phyloP scores from a whole-genome alignment of 2,797 vertebrate genomes.

The Streptopelia turtur region DNA sequence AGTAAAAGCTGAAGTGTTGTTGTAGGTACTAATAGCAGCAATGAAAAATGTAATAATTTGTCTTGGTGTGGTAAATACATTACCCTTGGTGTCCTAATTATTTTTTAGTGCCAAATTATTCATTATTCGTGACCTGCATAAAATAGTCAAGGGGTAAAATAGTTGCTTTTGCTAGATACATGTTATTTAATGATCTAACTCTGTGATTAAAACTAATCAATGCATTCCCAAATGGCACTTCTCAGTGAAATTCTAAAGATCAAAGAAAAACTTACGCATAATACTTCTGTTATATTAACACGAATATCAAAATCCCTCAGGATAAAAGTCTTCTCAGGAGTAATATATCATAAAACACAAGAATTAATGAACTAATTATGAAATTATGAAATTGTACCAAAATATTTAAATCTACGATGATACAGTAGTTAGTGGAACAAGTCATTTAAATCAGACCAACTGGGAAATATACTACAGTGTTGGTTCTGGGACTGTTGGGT shows the following conservation, averaged over 20 bases:
- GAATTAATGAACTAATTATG: not conserved
- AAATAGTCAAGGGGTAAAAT: not conserved
- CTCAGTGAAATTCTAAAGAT: not conserved
- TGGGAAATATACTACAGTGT: not conserved
- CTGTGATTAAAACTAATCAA: constrained; percentile 28
- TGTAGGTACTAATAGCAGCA: not conserved
- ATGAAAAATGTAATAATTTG: not conserved
- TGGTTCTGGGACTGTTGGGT: not conserved
- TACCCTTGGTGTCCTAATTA: constrained; percentile 22
- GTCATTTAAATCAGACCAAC: not conserved
- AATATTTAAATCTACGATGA: not conserved
- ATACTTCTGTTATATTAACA: not conserved
- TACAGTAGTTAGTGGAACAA: not conserved
- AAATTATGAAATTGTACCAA: not conserved
- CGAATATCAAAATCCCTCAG: not conserved
- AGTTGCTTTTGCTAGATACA: constrained; percentile 19
- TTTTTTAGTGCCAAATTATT: constrained; percentile 33
- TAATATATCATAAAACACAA: not conserved
- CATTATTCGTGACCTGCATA: constrained; percentile 6
- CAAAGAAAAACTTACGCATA: not conserved
- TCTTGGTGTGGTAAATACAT: not conserved
- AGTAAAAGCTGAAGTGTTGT: not conserved
- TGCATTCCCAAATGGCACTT: constrained; percentile 17
- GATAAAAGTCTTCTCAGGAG: not conserved
- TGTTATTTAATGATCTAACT: not conserved